These are phyloP conservation scores for Periophthalmus modestus DNA, from an alignment of 2,113 vertebrate species.

Conservation along the genomic window DNA sequence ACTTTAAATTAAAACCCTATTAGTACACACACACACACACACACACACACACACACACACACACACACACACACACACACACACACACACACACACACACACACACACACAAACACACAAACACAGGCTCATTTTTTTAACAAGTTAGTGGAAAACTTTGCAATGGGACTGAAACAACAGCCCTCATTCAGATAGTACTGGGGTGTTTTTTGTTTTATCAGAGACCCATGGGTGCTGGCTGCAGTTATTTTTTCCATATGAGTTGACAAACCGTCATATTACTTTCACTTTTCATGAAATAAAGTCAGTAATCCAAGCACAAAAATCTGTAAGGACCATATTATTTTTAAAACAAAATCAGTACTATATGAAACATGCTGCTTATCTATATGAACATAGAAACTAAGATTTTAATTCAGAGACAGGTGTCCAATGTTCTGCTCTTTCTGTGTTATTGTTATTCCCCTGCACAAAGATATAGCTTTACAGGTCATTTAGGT, in stretches of 20 bases:
- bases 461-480: slow-evolving; percentile 29
- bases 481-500: slow-evolving; percentile 53
- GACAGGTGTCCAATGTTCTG: not conserved
- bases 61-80: too few relatives aligned
- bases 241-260: slow-evolving; percentile 20
- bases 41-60: too few relatives aligned
- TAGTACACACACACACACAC: too few relatives aligned
- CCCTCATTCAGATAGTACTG: slow-evolving; percentile 41
- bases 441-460: not conserved
- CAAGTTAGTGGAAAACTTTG: not conserved
- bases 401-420: not conserved
- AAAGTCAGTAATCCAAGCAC: not conserved
- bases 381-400: not conserved
- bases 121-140: not conserved
- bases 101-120: too few relatives aligned
- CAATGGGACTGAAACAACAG: not conserved
- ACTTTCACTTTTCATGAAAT: slow-evolving; percentile 11
- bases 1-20: not conserved
- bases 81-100: too few relatives aligned
- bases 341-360: not conserved
- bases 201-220: slow-evolving; percentile 46
- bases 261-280: not conserved
- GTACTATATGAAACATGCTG: not conserved
- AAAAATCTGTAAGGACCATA: not conserved
- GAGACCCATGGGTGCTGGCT: slow-evolving; percentile 30